A percentile compares a stretch with the other conserved stretches of the same genome.
Evolutionary conservation across 2,888 invertebrate genomes (phyloP).

Genomic region (Uloborus plumipes): DNA sequence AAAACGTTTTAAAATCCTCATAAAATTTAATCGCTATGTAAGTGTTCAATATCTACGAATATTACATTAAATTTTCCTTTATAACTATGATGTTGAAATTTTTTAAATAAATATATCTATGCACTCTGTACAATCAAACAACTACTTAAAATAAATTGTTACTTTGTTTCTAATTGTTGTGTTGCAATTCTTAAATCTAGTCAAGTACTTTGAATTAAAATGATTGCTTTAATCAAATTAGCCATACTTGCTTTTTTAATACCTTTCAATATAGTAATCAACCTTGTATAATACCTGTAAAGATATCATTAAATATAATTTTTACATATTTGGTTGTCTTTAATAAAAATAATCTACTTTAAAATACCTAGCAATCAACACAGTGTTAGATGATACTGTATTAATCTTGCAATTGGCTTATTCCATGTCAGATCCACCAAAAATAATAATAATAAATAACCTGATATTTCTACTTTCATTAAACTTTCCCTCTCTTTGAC

Average conservation of each 20-base stretch:
- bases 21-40: background rate
- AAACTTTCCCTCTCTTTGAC: no score
- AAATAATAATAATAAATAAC: no score
- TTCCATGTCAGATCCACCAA: no score
- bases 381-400: no score
- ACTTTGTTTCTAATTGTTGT: background rate
- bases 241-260: constrained; percentile 16
- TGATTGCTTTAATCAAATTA: background rate
- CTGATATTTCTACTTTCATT: no score
- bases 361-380: no score
- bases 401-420: no score
- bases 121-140: background rate
- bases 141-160: background rate
- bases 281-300: constrained; percentile 27
- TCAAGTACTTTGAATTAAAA: constrained; percentile 1
- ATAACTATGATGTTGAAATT: constrained; percentile 16
- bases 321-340: constrained; percentile 14
- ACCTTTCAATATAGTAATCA: constrained; percentile 16
- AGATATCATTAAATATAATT: constrained; percentile 47
- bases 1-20: background rate
- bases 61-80: no score
- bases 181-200: constrained; percentile 11
- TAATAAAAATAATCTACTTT: no score
- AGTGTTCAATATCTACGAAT: background rate
- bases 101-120: background rate